These are phyloP conservation scores for Heliothis subflexa DNA, from an alignment of 1,140 invertebrate species.

Conservation along the genomic window DNA sequence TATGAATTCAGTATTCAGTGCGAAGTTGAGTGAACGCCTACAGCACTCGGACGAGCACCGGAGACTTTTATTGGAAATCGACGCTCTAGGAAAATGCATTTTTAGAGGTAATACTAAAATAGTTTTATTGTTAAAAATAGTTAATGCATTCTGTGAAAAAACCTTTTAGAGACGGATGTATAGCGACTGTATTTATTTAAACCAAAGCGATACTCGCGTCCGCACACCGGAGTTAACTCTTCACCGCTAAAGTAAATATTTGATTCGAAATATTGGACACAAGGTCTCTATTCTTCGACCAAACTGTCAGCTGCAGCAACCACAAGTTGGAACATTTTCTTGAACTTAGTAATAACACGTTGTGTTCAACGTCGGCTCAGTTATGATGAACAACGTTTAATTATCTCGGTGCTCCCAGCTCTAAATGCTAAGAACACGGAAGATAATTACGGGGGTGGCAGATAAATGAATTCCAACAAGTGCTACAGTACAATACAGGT, in stretches of 20 bases:
- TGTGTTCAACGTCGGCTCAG: constrained; percentile 19
- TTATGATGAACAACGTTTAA: constrained; percentile 47
- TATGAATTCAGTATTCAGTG: constrained; percentile 63
- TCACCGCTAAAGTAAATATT: constrained; percentile 43
- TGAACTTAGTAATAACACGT: background rate
- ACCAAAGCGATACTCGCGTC: constrained; percentile 11
- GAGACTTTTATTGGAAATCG: constrained; percentile 44
- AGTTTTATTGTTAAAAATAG: constrained; percentile 35
- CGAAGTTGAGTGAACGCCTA: constrained; percentile 54
- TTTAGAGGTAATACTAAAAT: constrained; percentile 38
- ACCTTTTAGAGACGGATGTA: constrained; percentile 14
- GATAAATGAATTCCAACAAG: constrained; percentile 48
- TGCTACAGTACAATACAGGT: constrained; percentile 46
- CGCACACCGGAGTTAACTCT: constrained; percentile 15
- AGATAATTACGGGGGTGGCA: constrained; percentile 36
- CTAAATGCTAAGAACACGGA: constrained; percentile 36
- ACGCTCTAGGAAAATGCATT: constrained; percentile 37
- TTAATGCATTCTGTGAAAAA: constrained; percentile 27
- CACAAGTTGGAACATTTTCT: constrained; percentile 8
- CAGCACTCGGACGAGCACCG: constrained; percentile 35
- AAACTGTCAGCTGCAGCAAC: constrained; percentile 24
- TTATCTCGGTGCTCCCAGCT: constrained; percentile 32
- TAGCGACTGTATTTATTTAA: constrained; percentile 12
- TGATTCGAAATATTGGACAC: constrained; percentile 45
- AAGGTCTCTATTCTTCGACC: constrained; percentile 14